Conservation (phyloP, 1,140 invertebrate genomes). For the Bombus impatiens region DNA sequence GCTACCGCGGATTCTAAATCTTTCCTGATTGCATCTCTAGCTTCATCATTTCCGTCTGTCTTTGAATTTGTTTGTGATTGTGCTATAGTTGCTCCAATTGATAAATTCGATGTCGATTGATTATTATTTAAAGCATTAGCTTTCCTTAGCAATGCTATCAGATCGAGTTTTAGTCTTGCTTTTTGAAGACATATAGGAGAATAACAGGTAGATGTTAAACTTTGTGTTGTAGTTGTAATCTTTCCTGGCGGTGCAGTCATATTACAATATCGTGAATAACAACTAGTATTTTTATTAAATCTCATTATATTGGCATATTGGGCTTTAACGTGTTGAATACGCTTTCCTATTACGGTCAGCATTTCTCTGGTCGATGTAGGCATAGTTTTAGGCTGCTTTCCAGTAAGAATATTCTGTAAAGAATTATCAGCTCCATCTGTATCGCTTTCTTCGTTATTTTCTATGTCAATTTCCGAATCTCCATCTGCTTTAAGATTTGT, state of each 20-base stretch:
- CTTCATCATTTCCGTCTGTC: slow-evolving; percentile 64
- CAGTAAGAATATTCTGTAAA: slow-evolving; percentile 78
- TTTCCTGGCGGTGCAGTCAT: slow-evolving; percentile 77
- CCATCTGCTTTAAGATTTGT: slow-evolving; percentile 74
- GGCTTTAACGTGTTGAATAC: slow-evolving; percentile 85
- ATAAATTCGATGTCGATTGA: slow-evolving; percentile 59
- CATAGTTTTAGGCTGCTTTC: slow-evolving; percentile 71
- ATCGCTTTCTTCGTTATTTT: slow-evolving; percentile 85
- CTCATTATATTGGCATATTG: slow-evolving; percentile 86
- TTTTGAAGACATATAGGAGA: slow-evolving; percentile 90
- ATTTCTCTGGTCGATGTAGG: slow-evolving; percentile 77
- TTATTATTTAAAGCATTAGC: slow-evolving; percentile 82
- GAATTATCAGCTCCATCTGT: slow-evolving; percentile 78
- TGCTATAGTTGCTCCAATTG: neutral
- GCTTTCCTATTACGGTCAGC: slow-evolving; percentile 84
- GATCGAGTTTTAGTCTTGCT: slow-evolving; percentile 86
- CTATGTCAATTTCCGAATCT: slow-evolving; percentile 84
- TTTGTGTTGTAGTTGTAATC: slow-evolving; percentile 80
- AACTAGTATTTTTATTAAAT: slow-evolving; percentile 86
- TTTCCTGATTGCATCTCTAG: slow-evolving; percentile 84
- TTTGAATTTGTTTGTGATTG: slow-evolving; percentile 57
- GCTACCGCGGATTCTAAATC: slow-evolving; percentile 85
- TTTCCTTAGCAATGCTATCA: slow-evolving; percentile 86
- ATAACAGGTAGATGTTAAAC: slow-evolving; percentile 86
- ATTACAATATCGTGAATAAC: slow-evolving; percentile 88